Conservation (phyloP, 1,140 invertebrate genomes). For the Yoshiicerus persimilis region DNA sequence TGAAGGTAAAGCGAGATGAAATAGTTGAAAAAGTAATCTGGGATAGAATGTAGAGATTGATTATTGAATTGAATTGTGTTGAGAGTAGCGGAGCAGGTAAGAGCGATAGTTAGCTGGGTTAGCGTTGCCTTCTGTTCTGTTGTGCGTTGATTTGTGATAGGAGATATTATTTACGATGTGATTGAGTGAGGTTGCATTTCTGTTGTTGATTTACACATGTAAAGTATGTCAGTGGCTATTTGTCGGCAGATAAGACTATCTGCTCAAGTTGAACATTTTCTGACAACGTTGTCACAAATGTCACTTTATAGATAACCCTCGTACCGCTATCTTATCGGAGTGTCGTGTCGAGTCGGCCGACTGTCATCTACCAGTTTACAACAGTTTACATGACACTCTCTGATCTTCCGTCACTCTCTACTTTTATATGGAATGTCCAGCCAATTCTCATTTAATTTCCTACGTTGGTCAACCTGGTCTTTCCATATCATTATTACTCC, state of each 20-base stretch:
- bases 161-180: background rate
- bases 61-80: background rate
- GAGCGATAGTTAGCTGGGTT: background rate
- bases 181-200: background rate
- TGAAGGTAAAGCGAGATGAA: background rate
- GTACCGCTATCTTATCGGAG: background rate
- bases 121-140: background rate
- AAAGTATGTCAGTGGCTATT: slow-evolving; percentile 1
- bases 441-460: no score
- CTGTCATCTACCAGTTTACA: no score
- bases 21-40: background rate
- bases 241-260: slow-evolving; percentile 14
- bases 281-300: background rate
- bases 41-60: background rate
- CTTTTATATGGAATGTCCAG: no score
- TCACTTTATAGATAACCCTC: background rate
- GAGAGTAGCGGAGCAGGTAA: background rate
- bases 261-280: background rate
- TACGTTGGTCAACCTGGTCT: background rate
- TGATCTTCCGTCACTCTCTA: background rate
- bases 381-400: background rate
- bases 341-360: background rate
- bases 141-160: background rate
- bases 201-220: slow-evolving; percentile 9
- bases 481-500: background rate